phyloP scores from a whole-genome alignment of 2,113 vertebrate genomes.

The Pelmatolapia mariae region DNA sequence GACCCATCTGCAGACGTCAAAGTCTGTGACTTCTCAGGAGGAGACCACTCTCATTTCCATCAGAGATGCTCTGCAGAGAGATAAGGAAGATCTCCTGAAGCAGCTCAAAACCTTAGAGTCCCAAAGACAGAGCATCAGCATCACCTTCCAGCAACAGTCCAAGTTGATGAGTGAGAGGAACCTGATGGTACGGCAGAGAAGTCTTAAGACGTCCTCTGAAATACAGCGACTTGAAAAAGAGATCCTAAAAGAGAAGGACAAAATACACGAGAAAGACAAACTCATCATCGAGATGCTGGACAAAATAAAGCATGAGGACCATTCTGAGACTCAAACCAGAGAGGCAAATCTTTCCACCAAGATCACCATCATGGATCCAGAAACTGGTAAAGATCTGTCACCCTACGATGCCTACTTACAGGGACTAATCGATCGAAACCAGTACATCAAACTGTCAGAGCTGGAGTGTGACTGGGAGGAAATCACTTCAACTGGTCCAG shows the following conservation, averaged over 20 bases:
- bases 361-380: conserved; percentile 91
- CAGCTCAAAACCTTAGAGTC: conserved; percentile 77
- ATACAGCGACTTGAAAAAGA: conserved; percentile 78
- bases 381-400: conserved; percentile 89
- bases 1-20: conserved; percentile 70
- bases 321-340: conserved; percentile 80
- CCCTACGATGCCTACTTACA: conserved; percentile 88
- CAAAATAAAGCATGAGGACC: conserved; percentile 75
- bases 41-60: conserved; percentile 70
- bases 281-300: conserved; percentile 77
- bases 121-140: conserved; percentile 74
- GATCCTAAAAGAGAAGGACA: conserved; percentile 86
- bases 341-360: conserved; percentile 90
- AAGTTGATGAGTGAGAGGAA: conserved; percentile 78
- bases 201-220: conserved; percentile 75
- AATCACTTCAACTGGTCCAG: conserved; percentile 79
- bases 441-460: conserved; percentile 89
- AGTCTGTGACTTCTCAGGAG: conserved; percentile 72
- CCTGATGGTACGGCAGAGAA: conserved; percentile 77
- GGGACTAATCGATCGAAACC: conserved; percentile 83
- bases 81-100: conserved; percentile 72
- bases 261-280: conserved; percentile 79
- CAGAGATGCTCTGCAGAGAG: conserved; percentile 70
- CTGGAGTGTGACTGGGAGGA: conserved; percentile 97
- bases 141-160: conserved; percentile 81